Conservation (phyloP, 2,113 vertebrate genomes). For the Mustelus asterias region DNA sequence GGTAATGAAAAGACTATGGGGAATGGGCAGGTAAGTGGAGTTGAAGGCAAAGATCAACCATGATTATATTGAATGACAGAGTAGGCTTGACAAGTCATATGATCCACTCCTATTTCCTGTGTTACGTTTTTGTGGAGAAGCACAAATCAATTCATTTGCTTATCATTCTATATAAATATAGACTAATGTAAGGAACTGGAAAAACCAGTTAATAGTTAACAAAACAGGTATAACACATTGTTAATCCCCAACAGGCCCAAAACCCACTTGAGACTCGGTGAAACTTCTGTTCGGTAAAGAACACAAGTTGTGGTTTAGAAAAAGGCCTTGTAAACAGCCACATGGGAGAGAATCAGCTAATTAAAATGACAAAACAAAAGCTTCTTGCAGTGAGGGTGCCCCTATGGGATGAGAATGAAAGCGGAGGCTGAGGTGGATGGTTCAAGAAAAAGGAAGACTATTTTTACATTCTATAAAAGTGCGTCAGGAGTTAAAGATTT, state of each 20-base stretch:
- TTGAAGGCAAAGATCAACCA: too few relatives aligned
- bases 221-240: background rate
- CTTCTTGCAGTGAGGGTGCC: background rate
- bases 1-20: too few relatives aligned
- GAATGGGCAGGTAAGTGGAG: too few relatives aligned
- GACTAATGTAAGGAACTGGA: background rate
- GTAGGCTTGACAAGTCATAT: too few relatives aligned
- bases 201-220: background rate
- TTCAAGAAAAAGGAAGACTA: background rate
- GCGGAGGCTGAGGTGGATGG: background rate
- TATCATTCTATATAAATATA: background rate
- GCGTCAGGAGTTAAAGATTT: background rate
- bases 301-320: background rate
- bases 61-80: too few relatives aligned
- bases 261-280: too few relatives aligned
- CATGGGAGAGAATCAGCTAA: background rate
- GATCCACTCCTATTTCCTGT: too few relatives aligned
- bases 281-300: background rate
- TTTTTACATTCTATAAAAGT: background rate
- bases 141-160: background rate
- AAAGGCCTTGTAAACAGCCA: background rate
- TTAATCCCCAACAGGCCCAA: background rate
- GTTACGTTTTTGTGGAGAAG: background rate
- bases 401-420: background rate
- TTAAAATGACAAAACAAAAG: background rate